Evolutionary conservation across 2,797 vertebrate genomes (phyloP), one percentile per base, ranked within the genome.

Genomic region (Halcyon leucocephala): DNA sequence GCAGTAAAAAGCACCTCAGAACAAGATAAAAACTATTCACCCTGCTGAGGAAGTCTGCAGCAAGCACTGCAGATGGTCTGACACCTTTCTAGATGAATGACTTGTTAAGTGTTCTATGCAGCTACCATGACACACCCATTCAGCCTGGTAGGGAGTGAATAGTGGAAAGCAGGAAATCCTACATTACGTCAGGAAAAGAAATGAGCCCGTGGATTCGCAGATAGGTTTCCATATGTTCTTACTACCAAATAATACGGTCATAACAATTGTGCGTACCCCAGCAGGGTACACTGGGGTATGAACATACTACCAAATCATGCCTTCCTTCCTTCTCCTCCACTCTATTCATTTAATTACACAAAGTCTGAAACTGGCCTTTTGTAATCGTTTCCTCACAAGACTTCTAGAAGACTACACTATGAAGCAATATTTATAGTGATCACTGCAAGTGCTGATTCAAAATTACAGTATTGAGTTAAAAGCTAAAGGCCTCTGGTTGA

Each of bases 351-450:
- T 67, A 91, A 87, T 80, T 91, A 73, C 2, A 2, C 5, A 31
- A 82, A 49, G 46, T 29, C 49, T 60, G 31, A 91, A 83, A 44
- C 28, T 92, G 61, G 49, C 10, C 18, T 94, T 90, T 52, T 54
- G 46, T 78, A 93, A 88, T 83, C 72, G n/a, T 79, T 94, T 95
- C 39, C 58, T 93, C 69, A 85, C 49, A 83, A 72, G 85, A 57
- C 7, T 74, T 93, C 62, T 35, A 88, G 41, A 87, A 83, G 72
- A 39, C 49, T 83, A 57, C 74, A 78, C 14, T 86, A 28, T 39
- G 41, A 77, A 86, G 33, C 16, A 93, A 48, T 90, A 94, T 81
- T 91, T 88, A 82, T 57, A 93, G 72, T 65, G 49, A 95, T 58
- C 55, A 25, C 66, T 86, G 31, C 25, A 86, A 94, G 21, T 58